Conservation (phyloP, 1,140 invertebrate species). For the Formica exsecta region DNA sequence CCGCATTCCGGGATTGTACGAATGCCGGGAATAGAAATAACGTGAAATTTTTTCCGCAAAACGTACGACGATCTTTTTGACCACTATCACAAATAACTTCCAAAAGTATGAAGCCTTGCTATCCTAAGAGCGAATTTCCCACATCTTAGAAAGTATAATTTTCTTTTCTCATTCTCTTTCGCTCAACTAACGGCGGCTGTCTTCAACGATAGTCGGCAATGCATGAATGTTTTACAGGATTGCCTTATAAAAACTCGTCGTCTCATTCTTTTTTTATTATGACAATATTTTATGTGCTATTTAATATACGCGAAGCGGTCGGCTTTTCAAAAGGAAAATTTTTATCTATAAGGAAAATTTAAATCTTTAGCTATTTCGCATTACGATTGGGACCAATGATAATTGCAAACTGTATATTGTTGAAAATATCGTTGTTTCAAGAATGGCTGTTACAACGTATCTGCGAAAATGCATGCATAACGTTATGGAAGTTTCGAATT, state of each 20-base stretch:
- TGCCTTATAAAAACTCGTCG: slow-evolving; percentile 44
- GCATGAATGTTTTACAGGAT: slow-evolving; percentile 32
- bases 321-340: slow-evolving; percentile 30
- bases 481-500: slow-evolving; percentile 22
- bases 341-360: slow-evolving; percentile 12
- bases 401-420: slow-evolving; percentile 21
- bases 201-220: slow-evolving; percentile 25
- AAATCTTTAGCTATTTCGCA: slow-evolving; percentile 10
- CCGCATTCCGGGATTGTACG: slow-evolving; percentile 8
- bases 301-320: slow-evolving; percentile 31
- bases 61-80: slow-evolving; percentile 13
- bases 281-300: slow-evolving; percentile 2
- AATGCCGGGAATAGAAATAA: slow-evolving; percentile 41
- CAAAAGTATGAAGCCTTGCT: slow-evolving; percentile 5
- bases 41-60: slow-evolving; percentile 27
- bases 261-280: slow-evolving; percentile 11
- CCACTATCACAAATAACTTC: background rate
- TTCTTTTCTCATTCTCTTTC: slow-evolving; percentile 14
- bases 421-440: background rate
- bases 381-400: background rate
- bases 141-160: slow-evolving; percentile 45
- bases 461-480: slow-evolving; percentile 8
- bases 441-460: slow-evolving; percentile 15
- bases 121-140: background rate
- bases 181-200: slow-evolving; percentile 13